Evolutionary conservation across 2,113 vertebrate genomes (phyloP), one percentile per base, ranked within the genome.

Genomic region (Piaya cayana): DNA sequence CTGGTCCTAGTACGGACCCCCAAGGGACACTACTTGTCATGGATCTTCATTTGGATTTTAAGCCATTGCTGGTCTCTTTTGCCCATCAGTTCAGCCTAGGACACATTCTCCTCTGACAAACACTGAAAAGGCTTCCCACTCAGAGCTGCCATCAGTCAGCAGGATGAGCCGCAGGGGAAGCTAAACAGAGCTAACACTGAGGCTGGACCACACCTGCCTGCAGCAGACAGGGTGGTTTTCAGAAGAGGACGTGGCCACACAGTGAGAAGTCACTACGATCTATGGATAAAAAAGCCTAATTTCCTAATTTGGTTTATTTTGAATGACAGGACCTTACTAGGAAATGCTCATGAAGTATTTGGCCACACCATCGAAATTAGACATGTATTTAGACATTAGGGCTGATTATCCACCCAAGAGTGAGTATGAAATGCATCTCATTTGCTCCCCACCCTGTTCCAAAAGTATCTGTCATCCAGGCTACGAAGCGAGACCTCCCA

Each of bases 201-300:
- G 68, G 80, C 60, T 72, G 79, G 90, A 78, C 60, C 71, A 47
- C 78, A 80, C 42, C 91, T 85, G 82, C 52, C 85, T 12, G 45
- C 69, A 56, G 63, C 75, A 56, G 32, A 15, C 64, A 15, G 49
- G 63, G 78, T 43, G 78, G 69, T 25, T 76, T 34, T 18, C 23
- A 50, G 5, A 29, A 65, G 36, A 63, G 50, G 50, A 76, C 32
- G 4, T 1, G 27, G 79, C 59, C 82, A 76, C 74, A 49, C 53
- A 76, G 58, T 8, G 7, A 82, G 22, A 37, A 60, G 27, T 30
- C 63, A 15, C 64, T 7, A 10, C 7, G 62, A 42, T 18, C 86
- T 23, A 22, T 0, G 45, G 30, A 42, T 21, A 8, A 65, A 71
- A n/a, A 13, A 0, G 2, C 53, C n/a, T n/a, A n/a, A n/a, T n/a